Evolutionary conservation across 2,113 vertebrate genomes (phyloP).

Genomic region (Ifrita kowaldi): DNA sequence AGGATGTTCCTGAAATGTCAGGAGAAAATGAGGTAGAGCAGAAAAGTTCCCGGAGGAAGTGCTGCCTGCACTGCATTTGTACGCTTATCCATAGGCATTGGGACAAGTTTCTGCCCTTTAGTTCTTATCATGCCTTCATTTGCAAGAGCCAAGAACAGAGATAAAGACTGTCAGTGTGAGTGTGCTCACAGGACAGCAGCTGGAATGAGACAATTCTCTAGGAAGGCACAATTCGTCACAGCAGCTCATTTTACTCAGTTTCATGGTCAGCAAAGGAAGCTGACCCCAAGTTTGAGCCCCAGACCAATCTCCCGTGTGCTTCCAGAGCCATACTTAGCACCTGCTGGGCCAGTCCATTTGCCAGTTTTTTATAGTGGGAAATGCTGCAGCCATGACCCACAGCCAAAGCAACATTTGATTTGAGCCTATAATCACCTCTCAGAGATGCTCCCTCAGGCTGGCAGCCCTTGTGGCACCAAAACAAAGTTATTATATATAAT

Average conservation of each 20-base stretch:
- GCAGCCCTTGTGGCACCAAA: not conserved
- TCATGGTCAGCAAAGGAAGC: not conserved
- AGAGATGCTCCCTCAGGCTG: not conserved
- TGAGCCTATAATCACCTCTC: not conserved
- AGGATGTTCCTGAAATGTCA: not conserved
- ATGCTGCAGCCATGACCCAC: not conserved
- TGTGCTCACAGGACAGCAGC: not conserved
- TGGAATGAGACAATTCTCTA: not conserved
- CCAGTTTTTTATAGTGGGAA: not conserved
- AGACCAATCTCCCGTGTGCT: not conserved
- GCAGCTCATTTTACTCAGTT: not conserved
- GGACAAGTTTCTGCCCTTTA: not conserved
- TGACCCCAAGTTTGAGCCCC: not conserved
- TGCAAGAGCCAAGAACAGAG: not conserved
- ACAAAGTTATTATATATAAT: not conserved
- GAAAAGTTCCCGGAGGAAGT: not conserved
- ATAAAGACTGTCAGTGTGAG: not conserved
- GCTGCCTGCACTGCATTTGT: not conserved
- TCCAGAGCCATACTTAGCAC: not conserved
- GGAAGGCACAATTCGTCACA: not conserved
- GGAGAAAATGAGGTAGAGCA: not conserved
- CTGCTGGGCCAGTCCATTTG: not conserved
- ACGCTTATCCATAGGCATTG: not conserved
- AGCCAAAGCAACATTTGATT: not conserved
- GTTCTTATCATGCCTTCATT: not conserved